These are phyloP conservation scores for Psittacula cyanocephala DNA, from an alignment of 2,113 vertebrate genomes.

Conservation along the genomic window DNA sequence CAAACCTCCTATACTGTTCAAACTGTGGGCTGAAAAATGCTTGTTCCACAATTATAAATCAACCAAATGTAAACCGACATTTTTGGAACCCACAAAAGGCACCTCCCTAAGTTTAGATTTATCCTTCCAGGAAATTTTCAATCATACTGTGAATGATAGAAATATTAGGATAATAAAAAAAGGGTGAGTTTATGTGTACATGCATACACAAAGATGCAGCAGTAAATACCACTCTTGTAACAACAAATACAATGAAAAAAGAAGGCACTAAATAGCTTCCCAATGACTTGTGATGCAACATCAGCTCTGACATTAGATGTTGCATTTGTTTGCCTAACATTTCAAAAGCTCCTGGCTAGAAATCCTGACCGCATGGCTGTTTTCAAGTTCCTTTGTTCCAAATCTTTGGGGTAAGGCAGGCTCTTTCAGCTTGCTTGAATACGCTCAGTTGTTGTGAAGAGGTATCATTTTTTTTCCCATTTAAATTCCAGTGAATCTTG, in stretches of 20 bases:
- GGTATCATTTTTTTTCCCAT: not conserved
- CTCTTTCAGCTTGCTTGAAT: not conserved
- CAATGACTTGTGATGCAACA: constrained; percentile 20
- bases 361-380: not conserved
- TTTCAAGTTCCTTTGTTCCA: constrained; percentile 19
- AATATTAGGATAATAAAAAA: not conserved
- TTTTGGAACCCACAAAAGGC: constrained; percentile 9
- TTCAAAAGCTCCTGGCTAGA: constrained; percentile 37
- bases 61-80: constrained; percentile 26
- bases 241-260: not conserved
- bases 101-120: not conserved
- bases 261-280: not conserved
- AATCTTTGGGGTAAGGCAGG: not conserved
- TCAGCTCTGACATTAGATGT: not conserved
- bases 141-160: not conserved
- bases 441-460: not conserved
- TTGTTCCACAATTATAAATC: constrained; percentile 11
- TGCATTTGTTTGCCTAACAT: constrained; percentile 16
- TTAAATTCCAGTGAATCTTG: not conserved
- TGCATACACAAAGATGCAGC: not conserved
- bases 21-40: constrained; percentile 29
- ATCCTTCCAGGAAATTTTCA: constrained; percentile 59
- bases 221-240: not conserved
- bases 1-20: not conserved
- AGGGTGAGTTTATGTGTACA: not conserved